phyloP scores from a whole-genome alignment of 2,113 vertebrate genomes.

The Vulpes lagopus region DNA sequence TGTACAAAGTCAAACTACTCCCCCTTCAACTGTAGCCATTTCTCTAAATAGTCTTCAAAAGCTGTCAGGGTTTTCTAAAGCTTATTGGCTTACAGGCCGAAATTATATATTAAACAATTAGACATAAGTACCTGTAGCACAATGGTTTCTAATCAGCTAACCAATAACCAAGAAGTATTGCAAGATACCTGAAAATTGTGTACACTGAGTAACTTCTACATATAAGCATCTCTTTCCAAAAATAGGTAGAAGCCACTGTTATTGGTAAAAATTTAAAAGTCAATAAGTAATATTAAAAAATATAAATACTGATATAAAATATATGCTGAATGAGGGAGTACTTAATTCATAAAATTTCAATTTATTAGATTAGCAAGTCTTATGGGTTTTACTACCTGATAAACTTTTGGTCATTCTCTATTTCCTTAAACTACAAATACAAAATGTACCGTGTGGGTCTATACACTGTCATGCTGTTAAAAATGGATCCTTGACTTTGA shows the following conservation, averaged over 20 bases:
- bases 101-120: constrained; percentile 19
- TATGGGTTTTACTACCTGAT: background rate
- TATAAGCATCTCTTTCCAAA: background rate
- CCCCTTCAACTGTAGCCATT: background rate
- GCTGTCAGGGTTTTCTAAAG: background rate
- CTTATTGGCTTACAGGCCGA: background rate
- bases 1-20: background rate
- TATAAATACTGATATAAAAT: background rate
- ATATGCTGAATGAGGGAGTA: constrained; percentile 22
- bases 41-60: background rate
- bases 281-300: background rate
- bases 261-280: constrained; percentile 27
- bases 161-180: background rate
- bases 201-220: background rate
- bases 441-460: background rate
- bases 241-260: background rate
- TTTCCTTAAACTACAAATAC: constrained; percentile 24
- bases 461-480: background rate
- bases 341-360: background rate
- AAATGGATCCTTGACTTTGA: constrained; percentile 17
- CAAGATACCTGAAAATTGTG: background rate
- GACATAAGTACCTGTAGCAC: background rate
- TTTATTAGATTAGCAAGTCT: background rate
- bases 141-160: background rate
- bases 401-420: background rate